Conservation (phyloP, 2,888 invertebrate genomes). For the Epicampocera succincta region DNA sequence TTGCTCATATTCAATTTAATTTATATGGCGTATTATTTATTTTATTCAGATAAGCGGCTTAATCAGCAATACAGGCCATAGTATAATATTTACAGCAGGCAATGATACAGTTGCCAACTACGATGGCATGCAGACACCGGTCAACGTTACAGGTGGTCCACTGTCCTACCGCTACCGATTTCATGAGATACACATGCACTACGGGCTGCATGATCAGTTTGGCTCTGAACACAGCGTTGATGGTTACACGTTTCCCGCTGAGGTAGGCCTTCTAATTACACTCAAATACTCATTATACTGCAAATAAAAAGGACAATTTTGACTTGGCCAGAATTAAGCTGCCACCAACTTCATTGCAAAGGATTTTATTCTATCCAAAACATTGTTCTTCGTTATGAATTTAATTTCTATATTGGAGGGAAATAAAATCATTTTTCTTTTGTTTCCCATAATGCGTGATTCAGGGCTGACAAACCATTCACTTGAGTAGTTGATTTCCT, state of each 20-base stretch:
- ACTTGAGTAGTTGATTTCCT: too few species aligned
- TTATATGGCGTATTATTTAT: too few species aligned
- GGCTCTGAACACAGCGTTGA: constrained; percentile 99
- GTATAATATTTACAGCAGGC: constrained; percentile 94
- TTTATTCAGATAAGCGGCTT: constrained; percentile 90
- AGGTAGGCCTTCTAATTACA: constrained; percentile 85
- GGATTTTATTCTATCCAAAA: too few species aligned
- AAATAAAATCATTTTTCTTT: too few species aligned
- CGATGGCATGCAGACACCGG: constrained; percentile 83
- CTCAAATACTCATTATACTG: background rate
- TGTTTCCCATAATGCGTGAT: too few species aligned
- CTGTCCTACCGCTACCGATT: constrained; percentile 97
- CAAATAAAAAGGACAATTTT: too few species aligned
- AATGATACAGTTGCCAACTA: constrained; percentile 86
- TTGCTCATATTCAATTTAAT: too few species aligned
- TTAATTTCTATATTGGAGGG: too few species aligned
- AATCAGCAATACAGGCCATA: constrained; percentile 96
- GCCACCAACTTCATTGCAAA: too few species aligned
- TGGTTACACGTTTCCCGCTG: constrained; percentile 97
- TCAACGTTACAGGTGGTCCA: constrained; percentile 98
- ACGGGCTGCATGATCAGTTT: constrained; percentile 93
- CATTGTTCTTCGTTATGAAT: too few species aligned
- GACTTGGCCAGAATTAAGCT: too few species aligned
- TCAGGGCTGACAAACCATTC: too few species aligned
- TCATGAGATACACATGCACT: constrained; percentile 97